Evolutionary conservation across 64 coral and sea anemone genomes (phyloP), one percentile per base, ranked within the genome.

Genomic region (Orbicella faveolata): DNA sequence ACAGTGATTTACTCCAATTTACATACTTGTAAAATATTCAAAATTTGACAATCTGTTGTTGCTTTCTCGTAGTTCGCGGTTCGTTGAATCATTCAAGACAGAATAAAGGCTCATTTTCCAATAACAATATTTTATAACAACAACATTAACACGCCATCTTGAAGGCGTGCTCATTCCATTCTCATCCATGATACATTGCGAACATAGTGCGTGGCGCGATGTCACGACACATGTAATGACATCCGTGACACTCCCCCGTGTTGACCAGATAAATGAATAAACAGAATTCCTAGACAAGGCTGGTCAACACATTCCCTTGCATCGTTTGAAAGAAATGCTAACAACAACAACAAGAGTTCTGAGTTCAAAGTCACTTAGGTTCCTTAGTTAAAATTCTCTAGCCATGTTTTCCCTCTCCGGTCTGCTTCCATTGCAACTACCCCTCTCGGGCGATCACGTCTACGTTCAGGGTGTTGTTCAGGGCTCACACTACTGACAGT

Each of bases 361-460:
- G 30, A 26, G 8, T 55, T 12, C 33, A 81, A 81, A 48, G 5
- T 48, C 44, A 48, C 44, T 6, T 6, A 48, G 44, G 55, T 62
- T 35, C 14, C 13, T 81, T 63, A 81, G 13, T 9, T 61, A 54
- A 81, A 30, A 81, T 39, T 33, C 79, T 62, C 78, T 30, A 63
- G 25, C 79, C 54, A 62, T 34, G 53, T 63, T 17, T 81, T 81
- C 79, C 79, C 34, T 81, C 26, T 81, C 20, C 30, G 15, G 79
- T 63, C 79, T 35, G 79, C 79, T 63, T 37, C 57, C 34, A 36
- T 7, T 61, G 79, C 54, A 2, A 55, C 57, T 81, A 13, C 53
- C 63, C 54, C 13, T 37, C 17, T 36, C 21, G 25, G 26, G n/a
- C 14, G 33, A 54, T 57, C 36, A 53, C 13, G 55, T 62, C 54